These are phyloP conservation scores for Cnemophilus loriae DNA, from an alignment of 2,113 vertebrate genomes.

Conservation along the genomic window DNA sequence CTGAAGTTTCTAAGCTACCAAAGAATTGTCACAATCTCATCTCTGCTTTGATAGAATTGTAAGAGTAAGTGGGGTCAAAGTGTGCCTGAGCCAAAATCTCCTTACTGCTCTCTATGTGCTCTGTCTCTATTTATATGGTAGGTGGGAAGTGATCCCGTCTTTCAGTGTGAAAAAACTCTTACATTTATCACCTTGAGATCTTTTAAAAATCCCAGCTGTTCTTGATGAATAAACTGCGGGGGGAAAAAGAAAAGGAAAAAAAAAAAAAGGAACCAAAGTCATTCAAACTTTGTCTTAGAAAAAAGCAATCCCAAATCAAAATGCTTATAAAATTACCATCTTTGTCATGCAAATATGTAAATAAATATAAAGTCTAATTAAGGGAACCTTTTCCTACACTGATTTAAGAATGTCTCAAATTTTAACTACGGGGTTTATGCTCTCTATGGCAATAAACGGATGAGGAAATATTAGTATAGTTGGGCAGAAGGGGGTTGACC, in stretches of 20 bases:
- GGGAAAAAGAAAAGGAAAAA: fast-evolving
- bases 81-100: background rate
- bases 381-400: background rate
- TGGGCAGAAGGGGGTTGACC: background rate
- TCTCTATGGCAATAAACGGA: background rate
- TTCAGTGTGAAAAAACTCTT: background rate
- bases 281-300: background rate
- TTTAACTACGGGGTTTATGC: background rate
- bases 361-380: background rate
- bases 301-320: background rate
- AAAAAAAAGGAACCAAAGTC: background rate
- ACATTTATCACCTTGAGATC: background rate
- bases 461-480: background rate
- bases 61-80: background rate
- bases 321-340: background rate
- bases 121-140: background rate
- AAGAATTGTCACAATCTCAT: background rate
- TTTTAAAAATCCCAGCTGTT: background rate
- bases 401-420: background rate
- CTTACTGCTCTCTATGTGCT: background rate
- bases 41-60: background rate
- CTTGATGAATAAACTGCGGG: background rate
- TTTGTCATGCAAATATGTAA: background rate
- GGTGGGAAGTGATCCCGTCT: background rate
- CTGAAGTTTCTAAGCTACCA: background rate